Conservation (phyloP, 1,140 invertebrate genomes). For the Condylostylus longicornis region DNA sequence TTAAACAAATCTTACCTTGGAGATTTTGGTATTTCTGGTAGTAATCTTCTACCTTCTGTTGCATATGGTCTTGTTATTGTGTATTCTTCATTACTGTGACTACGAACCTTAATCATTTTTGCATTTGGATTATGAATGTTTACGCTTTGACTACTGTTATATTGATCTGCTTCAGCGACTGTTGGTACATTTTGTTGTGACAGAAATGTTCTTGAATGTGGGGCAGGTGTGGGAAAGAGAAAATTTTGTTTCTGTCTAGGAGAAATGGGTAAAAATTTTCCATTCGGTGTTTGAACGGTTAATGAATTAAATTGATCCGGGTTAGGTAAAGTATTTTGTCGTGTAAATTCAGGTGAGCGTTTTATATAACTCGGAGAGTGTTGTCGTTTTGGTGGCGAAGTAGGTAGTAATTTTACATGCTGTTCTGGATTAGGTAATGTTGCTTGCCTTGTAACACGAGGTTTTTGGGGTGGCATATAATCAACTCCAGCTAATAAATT, state of each 20-base stretch:
- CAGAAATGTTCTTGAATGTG: slow-evolving; percentile 26
- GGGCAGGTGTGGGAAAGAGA: slow-evolving; percentile 25
- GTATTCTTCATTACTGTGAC: slow-evolving; percentile 32
- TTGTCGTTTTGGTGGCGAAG: slow-evolving; percentile 30
- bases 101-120: slow-evolving; percentile 33
- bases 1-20: slow-evolving; percentile 4
- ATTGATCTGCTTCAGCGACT: slow-evolving; percentile 23
- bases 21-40: slow-evolving; percentile 28
- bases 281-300: slow-evolving; percentile 17
- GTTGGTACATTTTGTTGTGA: slow-evolving; percentile 30
- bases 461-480: slow-evolving; percentile 20
- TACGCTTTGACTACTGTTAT: slow-evolving; percentile 30
- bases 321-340: slow-evolving; percentile 30
- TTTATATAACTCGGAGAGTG: slow-evolving; percentile 26
- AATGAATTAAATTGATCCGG: slow-evolving; percentile 28
- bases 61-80: slow-evolving; percentile 19
- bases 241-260: slow-evolving; percentile 30
- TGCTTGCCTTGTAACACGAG: slow-evolving; percentile 26
- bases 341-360: slow-evolving; percentile 29
- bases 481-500: too few relatives aligned
- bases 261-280: slow-evolving; percentile 29
- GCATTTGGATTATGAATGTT: slow-evolving; percentile 27
- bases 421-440: slow-evolving; percentile 31
- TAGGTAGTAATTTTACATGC: slow-evolving; percentile 28
- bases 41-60: slow-evolving; percentile 19